phyloP scores from a whole-genome alignment of 1,140 invertebrate species.

The Asobara japonica region DNA sequence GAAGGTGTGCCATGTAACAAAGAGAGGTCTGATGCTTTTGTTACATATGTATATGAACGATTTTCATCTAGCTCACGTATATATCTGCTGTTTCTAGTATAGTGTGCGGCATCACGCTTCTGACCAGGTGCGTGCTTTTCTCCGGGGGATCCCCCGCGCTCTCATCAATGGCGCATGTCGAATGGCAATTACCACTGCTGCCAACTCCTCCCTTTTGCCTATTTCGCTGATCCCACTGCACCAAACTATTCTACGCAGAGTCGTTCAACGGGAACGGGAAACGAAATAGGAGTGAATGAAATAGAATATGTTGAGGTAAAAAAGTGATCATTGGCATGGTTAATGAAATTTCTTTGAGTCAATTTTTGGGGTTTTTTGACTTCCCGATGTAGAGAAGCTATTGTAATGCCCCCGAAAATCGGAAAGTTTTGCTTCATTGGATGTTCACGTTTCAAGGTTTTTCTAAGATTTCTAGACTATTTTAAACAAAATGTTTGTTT shows the following conservation, averaged over 20 bases:
- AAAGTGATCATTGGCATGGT: too few species aligned
- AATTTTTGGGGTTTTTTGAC: too few species aligned
- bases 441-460: too few species aligned
- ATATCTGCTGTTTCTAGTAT: neutral
- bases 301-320: too few species aligned
- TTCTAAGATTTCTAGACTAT: too few species aligned
- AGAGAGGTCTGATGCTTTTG: neutral
- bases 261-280: neutral
- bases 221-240: neutral
- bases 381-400: too few species aligned
- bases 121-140: neutral
- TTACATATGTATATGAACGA: neutral
- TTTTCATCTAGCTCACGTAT: neutral
- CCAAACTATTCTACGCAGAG: neutral
- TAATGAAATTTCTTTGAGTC: too few species aligned
- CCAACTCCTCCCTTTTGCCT: neutral
- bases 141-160: neutral
- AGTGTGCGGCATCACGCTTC: conserved; percentile 12
- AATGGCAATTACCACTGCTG: conserved; percentile 21
- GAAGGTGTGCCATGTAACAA: neutral
- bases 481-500: too few species aligned
- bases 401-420: too few species aligned
- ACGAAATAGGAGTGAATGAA: too few species aligned
- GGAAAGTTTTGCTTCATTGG: too few species aligned
- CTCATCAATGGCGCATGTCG: conserved; percentile 16